phyloP scores from a whole-genome alignment of 2,797 vertebrate genomes.

The Gadopsis bispinosus region DNA sequence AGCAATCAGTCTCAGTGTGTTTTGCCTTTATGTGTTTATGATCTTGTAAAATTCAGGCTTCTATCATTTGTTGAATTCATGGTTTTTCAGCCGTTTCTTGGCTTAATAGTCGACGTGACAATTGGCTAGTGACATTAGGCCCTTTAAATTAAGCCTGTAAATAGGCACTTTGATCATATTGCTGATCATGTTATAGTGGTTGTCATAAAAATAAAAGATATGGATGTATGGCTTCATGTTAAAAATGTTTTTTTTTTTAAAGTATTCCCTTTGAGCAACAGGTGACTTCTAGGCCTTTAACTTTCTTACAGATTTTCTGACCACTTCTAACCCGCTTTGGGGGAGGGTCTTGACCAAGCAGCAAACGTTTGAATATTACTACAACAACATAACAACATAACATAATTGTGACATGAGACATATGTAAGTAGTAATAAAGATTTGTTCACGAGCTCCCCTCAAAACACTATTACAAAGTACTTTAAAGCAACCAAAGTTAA shows the following conservation, averaged over 20 bases:
- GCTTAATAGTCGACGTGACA: neutral
- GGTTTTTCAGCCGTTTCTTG: slow-evolving; percentile 1
- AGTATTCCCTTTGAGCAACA: neutral
- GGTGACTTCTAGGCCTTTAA: neutral
- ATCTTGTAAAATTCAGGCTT: neutral
- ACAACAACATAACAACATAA: neutral
- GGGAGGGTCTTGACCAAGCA: neutral
- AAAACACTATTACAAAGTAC: neutral
- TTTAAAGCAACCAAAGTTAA: slow-evolving; percentile 6
- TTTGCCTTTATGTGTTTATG: neutral
- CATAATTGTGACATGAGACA: neutral
- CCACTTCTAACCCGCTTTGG: neutral
- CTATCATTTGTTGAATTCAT: neutral
- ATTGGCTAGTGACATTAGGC: neutral
- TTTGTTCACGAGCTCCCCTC: neutral
- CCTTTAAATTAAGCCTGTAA: slow-evolving; percentile 5
- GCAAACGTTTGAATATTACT: neutral
- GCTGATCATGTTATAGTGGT: neutral
- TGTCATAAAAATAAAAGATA: neutral
- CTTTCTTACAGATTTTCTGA: neutral
- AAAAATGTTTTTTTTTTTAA: neutral
- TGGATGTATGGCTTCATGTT: neutral
- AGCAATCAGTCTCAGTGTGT: neutral
- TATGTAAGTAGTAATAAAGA: neutral
- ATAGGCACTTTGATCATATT: neutral